Evolutionary conservation across 2,113 vertebrate species (phyloP).

Genomic region (Equus quagga): DNA sequence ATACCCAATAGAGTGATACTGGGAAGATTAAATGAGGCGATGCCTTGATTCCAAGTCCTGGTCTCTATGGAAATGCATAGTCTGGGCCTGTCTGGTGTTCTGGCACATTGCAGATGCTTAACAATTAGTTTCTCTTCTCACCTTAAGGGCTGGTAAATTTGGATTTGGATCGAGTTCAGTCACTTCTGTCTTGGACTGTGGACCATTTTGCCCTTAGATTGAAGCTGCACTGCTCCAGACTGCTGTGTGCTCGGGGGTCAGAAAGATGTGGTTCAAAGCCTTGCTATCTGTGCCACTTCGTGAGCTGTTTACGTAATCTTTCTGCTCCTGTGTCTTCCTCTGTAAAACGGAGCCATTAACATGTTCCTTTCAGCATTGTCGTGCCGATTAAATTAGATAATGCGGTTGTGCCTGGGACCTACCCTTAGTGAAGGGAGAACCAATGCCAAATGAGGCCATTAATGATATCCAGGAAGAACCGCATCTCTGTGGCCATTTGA

Average conservation of each 20-base stretch:
- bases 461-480: background rate
- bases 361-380: background rate
- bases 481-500: background rate
- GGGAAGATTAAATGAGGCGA: background rate
- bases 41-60: background rate
- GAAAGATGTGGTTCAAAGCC: background rate
- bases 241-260: background rate
- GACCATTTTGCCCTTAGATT: background rate
- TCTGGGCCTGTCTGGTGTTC: background rate
- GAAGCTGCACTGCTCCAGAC: background rate
- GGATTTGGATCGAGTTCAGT: background rate
- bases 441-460: background rate
- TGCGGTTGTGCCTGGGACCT: background rate
- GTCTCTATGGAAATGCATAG: background rate
- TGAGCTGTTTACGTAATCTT: background rate
- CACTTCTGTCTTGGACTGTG: background rate
- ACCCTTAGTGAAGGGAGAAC: background rate
- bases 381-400: background rate
- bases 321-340: background rate
- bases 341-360: background rate
- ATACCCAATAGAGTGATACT: background rate
- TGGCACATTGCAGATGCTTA: background rate
- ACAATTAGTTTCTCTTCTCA: background rate
- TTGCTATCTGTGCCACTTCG: rapidly evolving
- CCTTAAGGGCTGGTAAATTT: background rate